Evolutionary conservation across 2,113 vertebrate species (phyloP), one percentile per base, ranked within the genome.

Genomic region (Nematolebias whitei): DNA sequence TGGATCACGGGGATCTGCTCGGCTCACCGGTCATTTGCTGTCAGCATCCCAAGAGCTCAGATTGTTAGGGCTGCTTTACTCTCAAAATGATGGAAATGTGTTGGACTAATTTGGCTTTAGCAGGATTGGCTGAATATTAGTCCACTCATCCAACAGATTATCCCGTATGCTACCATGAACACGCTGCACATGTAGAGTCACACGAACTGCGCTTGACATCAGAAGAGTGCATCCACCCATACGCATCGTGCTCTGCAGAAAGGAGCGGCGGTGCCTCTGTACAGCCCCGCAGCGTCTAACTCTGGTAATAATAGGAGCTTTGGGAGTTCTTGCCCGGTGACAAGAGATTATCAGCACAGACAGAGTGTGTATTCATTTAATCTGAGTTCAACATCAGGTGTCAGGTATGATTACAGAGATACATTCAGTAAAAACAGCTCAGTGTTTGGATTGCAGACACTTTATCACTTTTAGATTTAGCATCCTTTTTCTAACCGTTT

Each of bases 91-190:
- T 82, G 86, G 81, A 90, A 83, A 88, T 87, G 85, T 87, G 86
- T 85, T 86, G 84, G 85, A 90, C 88, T 90, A 89, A 91, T 90
- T 91, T 90, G 88, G 81, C 80, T 86, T 90, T 88, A 89, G 84
- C 38, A 49, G 89, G 87, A 91, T 91, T 87, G 85, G 80, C 84
- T 78, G 66, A 80, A 84, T 88, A 86, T 87, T 82, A 89, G 88
- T 88, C 82, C 86, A 84, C 88, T 89, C 84, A 88, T 88, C 87
- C 79, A 53, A 7, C 72, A 58, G 86, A 91, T 89, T 80, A 91
- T 88, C 88, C 77, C 55, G 1, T 40, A 63, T 12, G 54, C 76
- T 71, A 80, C 58, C 14, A 60, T 61, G 76, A 80, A 85, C 80
- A 76, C 64, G 78, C 74, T 67, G 76, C 55, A 45, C 68, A 61